Percentiles rank a stretch among this genome's conserved stretches.
These are phyloP conservation scores for Crotalus helleri DNA, from an alignment of 2,113 vertebrate genomes.

Conservation along the genomic window DNA sequence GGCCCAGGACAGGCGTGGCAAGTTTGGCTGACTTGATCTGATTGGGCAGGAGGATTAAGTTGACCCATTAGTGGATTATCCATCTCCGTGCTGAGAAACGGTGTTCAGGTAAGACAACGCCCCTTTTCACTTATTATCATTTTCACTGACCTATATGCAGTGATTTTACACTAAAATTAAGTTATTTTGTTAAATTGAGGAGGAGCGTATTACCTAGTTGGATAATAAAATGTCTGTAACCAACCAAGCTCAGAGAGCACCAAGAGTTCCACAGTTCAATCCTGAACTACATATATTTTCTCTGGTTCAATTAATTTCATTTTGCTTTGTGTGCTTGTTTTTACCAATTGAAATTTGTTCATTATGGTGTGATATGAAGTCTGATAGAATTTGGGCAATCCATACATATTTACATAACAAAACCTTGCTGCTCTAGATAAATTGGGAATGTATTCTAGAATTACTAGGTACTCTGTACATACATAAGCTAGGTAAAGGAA, in stretches of 20 bases:
- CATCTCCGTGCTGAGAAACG: too few species aligned
- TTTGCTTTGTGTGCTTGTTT: neutral
- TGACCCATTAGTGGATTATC: too few species aligned
- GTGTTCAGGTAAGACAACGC: too few species aligned
- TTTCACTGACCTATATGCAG: neutral
- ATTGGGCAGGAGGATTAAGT: too few species aligned
- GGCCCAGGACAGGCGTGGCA: too few species aligned
- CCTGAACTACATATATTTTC: neutral
- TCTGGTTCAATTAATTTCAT: neutral
- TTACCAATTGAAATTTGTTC: neutral
- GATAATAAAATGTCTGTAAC: neutral
- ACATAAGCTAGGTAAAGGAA: neutral
- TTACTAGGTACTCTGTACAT: neutral
- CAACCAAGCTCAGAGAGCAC: neutral
- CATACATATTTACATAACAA: neutral
- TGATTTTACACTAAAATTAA: neutral
- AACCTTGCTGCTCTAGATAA: neutral
- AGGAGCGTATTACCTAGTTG: neutral
- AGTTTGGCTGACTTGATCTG: too few species aligned
- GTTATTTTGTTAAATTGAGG: neutral
- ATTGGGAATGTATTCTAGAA: neutral
- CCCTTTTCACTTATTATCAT: neutral
- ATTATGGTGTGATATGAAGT: neutral
- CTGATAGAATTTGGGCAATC: neutral
- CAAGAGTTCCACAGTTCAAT: neutral